Conservation (phyloP, 2,113 vertebrate genomes). For the Panthera uncia region DNA sequence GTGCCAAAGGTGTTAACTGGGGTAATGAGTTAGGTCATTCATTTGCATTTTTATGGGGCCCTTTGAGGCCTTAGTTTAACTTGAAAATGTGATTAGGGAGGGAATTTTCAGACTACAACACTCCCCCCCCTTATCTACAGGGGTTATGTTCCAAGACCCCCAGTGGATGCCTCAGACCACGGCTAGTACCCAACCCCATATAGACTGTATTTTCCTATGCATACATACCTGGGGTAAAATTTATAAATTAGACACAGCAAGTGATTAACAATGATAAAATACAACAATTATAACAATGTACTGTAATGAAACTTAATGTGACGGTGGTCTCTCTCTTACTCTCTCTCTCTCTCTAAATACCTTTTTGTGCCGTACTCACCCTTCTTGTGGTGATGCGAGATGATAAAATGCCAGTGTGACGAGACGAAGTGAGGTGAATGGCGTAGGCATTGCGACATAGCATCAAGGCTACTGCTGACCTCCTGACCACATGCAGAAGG, state of each 20-base stretch:
- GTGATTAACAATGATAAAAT: not conserved
- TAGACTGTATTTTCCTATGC: not conserved
- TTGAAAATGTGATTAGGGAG: slow-evolving; percentile 35
- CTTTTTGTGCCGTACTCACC: not conserved
- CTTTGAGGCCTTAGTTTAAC: slow-evolving; percentile 59
- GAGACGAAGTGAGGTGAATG: not conserved
- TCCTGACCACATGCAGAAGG: not conserved
- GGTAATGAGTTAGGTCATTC: slow-evolving; percentile 58
- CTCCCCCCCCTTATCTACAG: not conserved
- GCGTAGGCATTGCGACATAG: not conserved
- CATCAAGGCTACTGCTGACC: not conserved
- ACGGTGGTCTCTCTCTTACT: not conserved
- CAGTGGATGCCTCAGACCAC: not conserved
- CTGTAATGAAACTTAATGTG: not conserved
- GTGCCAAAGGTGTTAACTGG: slow-evolving; percentile 32
- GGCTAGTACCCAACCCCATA: not conserved
- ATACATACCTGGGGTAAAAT: not conserved
- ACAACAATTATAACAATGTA: not conserved
- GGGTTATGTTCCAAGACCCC: not conserved
- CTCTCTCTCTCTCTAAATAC: not conserved
- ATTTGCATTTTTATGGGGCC: slow-evolving; percentile 49
- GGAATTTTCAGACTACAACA: not conserved
- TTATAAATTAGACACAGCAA: not conserved
- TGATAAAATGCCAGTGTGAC: not conserved
- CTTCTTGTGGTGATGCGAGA: not conserved